These are phyloP conservation scores for Lasioglossum vierecki DNA, from an alignment of 2,888 invertebrate genomes.

Conservation along the genomic window DNA sequence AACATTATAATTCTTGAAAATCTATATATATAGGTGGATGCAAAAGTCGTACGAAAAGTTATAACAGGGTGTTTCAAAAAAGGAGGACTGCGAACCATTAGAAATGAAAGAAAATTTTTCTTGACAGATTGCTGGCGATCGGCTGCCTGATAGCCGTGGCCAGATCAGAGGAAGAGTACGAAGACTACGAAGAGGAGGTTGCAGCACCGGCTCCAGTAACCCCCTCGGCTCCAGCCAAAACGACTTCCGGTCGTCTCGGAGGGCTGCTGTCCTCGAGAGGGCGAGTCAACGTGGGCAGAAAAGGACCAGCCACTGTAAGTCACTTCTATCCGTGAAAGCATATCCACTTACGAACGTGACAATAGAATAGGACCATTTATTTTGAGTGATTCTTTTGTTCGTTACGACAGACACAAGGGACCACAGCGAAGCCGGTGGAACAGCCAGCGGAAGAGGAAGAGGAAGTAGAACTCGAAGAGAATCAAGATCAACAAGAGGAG, in stretches of 20 bases:
- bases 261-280: constrained; percentile 75
- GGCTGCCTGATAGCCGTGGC: constrained; percentile 74
- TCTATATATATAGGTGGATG: neutral
- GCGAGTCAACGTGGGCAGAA: constrained; percentile 68
- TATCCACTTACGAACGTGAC: neutral
- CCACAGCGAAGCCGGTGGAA: constrained; percentile 76
- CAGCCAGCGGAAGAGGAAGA: constrained; percentile 77
- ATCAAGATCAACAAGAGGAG: constrained; percentile 86
- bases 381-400: neutral
- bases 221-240: constrained; percentile 71
- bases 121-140: constrained; percentile 71
- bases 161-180: constrained; percentile 78
- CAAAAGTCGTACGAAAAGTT: neutral
- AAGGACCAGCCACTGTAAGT: constrained; percentile 66
- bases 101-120: neutral
- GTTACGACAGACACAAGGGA: constrained; percentile 70
- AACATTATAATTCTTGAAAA: too few relatives aligned
- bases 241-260: constrained; percentile 70
- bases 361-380: neutral
- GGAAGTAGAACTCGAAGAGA: constrained; percentile 86
- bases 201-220: constrained; percentile 70
- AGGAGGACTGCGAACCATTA: neutral
- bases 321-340: neutral
- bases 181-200: constrained; percentile 78
- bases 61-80: neutral